Base-by-base conservation (phyloP, 2,888 invertebrate species). In the Hyposoter dolosus region DNA sequence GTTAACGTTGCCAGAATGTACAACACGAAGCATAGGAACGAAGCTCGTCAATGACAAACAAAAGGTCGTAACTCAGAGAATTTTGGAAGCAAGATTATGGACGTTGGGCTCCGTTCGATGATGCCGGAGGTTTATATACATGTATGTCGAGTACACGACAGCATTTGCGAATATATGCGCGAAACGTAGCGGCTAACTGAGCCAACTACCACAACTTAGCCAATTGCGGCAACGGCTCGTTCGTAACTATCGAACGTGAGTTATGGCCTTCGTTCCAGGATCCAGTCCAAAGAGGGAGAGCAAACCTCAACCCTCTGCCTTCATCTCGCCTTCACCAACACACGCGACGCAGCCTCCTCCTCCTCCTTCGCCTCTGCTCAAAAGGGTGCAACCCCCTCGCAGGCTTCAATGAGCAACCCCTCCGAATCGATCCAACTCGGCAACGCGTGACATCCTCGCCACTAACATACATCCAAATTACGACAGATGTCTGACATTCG, bases 201-300 rank as follows among this genome's bases (percentile, higher is more conserved):
- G 83, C 77, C 85, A 85, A 88, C 83, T 88, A 88, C 92, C 93
- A 92, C 93, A 93, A 87, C 90, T 86, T 83, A 90, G 91, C 93
- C 93, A 93, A 93, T 92, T 90, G 92, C 90, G 91, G 92, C 92
- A 92, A 75, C 92, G 92, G 91, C 91, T 89, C 90, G 90, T 91
- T 91, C 89, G 91, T 91, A 92, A 92, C 91, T 92, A 91, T 91
- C 92, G 91, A 93, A 91, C 92, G 92, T 92, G 92, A 93, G 91
- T 93, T 93, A 93, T 91, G 91, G 90, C 91, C 89, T 91, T 81
- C 86, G 71, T 78, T 81, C 85, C 79, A 50, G 83, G n/a, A 68
- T 32, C 60, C 45, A n/a, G 7, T 28, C n/a, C 50, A 56, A 45
- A 69, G n/a, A 32, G 23, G n/a, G n/a, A 3, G 43, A 60, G 40